Evolutionary conservation across 2,797 vertebrate species (phyloP).

Genomic region (Poliocrania exsul): DNA sequence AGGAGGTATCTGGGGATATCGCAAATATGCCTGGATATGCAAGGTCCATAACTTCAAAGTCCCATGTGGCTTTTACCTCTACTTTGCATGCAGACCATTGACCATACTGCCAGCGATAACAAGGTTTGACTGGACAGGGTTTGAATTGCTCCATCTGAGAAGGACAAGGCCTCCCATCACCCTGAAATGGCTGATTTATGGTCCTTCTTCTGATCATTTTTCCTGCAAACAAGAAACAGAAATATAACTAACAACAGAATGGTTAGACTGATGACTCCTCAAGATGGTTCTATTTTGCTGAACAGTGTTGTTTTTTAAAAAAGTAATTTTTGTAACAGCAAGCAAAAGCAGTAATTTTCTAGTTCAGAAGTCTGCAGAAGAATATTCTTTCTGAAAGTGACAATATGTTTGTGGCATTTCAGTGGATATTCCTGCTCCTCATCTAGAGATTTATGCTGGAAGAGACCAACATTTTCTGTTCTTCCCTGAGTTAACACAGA

Average conservation of each 20-base stretch:
- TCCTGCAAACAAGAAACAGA: constrained; percentile 76
- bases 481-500: neutral
- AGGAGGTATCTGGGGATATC: neutral
- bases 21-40: neutral
- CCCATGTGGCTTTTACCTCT: constrained; percentile 80
- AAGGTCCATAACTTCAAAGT: neutral
- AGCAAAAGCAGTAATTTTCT: neutral
- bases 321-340: neutral
- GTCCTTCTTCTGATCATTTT: constrained; percentile 89
- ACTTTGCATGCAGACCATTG: constrained; percentile 92
- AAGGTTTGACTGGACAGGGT: constrained; percentile 93
- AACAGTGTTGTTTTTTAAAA: neutral
- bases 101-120: constrained; percentile 93
- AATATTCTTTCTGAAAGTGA: neutral
- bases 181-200: constrained; percentile 91
- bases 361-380: neutral
- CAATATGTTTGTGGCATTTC: neutral
- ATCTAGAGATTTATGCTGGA: neutral
- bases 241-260: neutral
- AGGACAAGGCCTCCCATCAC: constrained; percentile 93
- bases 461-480: neutral
- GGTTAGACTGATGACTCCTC: neutral
- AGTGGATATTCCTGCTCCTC: neutral
- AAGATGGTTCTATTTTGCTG: neutral
- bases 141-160: constrained; percentile 92